phyloP scores from a whole-genome alignment of 1,140 invertebrate species.

The Drosophila eugracilis region DNA sequence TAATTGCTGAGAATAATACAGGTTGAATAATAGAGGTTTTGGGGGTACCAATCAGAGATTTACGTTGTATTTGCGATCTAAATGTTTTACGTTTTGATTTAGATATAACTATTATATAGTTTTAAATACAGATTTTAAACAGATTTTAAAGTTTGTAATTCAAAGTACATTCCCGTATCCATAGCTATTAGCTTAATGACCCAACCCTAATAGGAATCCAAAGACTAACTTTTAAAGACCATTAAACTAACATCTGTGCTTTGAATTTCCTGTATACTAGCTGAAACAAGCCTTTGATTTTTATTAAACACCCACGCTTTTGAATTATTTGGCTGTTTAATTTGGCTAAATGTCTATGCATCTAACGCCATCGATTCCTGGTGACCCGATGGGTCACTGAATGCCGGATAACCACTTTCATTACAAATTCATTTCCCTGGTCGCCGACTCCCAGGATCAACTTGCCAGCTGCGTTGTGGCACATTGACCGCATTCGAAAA shows the following conservation, averaged over 20 bases:
- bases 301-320: constrained; percentile 21
- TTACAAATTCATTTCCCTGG: constrained; percentile 77
- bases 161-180: no score
- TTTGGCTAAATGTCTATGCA: constrained; percentile 48
- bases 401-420: constrained; percentile 62
- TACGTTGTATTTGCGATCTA: no score
- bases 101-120: no score
- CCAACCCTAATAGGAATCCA: no score
- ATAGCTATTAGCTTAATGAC: no score
- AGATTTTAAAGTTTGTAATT: no score
- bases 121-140: no score
- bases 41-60: background rate
- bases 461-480: constrained; percentile 51
- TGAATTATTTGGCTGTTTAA: constrained; percentile 56
- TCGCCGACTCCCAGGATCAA: constrained; percentile 20
- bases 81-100: no score
- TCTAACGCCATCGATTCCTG: constrained; percentile 14
- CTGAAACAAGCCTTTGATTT: constrained; percentile 13
- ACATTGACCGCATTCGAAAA: constrained; percentile 75
- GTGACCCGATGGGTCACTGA: constrained; percentile 12
- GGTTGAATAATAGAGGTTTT: background rate
- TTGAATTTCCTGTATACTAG: no score
- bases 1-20: background rate
- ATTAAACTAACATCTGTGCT: constrained; percentile 6
- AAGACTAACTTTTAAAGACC: background rate